These are phyloP conservation scores for Perodicticus potto DNA, from an alignment of 2,797 vertebrate species.

Conservation along the genomic window DNA sequence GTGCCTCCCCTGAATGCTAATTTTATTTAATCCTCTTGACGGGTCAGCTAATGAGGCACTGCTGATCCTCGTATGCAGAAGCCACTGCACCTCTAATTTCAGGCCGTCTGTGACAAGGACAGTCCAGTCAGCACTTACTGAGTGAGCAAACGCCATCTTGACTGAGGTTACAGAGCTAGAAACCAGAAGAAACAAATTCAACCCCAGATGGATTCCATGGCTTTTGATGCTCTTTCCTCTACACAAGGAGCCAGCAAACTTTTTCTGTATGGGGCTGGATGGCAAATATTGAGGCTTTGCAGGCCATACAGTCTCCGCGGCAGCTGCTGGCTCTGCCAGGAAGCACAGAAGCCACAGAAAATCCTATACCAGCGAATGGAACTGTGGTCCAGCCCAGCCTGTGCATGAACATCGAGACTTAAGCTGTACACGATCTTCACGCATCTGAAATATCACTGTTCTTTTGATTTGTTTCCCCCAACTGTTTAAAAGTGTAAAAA, in stretches of 20 bases:
- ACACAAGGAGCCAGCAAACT: background rate
- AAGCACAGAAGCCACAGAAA: background rate
- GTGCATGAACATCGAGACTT: background rate
- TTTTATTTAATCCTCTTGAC: background rate
- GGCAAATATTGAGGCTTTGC: background rate
- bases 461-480: background rate
- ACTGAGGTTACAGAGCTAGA: background rate
- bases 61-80: background rate
- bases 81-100: background rate
- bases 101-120: background rate
- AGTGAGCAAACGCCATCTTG: background rate
- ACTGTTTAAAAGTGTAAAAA: background rate
- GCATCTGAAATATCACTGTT: background rate
- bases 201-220: background rate
- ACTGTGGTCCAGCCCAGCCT: background rate
- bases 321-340: background rate
- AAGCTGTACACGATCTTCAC: background rate
- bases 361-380: background rate
- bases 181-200: background rate
- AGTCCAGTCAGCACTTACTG: background rate
- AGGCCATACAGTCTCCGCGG: background rate
- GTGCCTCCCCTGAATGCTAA: background rate
- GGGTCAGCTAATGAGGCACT: background rate
- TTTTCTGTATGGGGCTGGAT: background rate
- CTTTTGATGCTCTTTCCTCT: conserved; percentile 9